A percentile compares a stretch with the other conserved stretches of the same genome.
Conservation (phyloP, 2,797 vertebrate species). For the Pangasius sanitwongsei region DNA sequence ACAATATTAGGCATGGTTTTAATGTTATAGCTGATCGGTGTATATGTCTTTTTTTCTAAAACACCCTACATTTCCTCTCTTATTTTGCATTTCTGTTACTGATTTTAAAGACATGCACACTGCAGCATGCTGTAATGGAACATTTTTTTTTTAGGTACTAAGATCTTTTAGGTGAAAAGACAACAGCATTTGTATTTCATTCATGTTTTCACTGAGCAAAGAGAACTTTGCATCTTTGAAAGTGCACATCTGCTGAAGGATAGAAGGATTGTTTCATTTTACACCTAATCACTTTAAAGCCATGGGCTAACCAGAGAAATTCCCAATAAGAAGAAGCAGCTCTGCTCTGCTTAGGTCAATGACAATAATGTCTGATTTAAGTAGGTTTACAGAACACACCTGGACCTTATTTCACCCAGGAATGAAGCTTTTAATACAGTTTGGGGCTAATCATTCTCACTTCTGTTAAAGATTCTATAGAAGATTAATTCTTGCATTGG, state of each 20-base stretch:
- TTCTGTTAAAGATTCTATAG: neutral
- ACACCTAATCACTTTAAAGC: slow-evolving; percentile 3
- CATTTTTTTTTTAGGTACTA: neutral
- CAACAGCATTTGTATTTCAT: slow-evolving; percentile 5
- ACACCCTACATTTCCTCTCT: too few species aligned
- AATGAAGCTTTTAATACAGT: neutral
- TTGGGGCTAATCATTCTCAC: too few species aligned
- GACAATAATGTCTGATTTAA: slow-evolving; percentile 19
- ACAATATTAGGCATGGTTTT: too few species aligned
- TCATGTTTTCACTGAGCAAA: neutral
- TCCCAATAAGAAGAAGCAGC: slow-evolving; percentile 1
- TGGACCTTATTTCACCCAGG: neutral
- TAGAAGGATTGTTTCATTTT: slow-evolving; percentile 16
- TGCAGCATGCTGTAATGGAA: neutral
- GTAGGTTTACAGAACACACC: slow-evolving; percentile 9
- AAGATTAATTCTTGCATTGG: neutral
- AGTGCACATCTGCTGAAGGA: slow-evolving; percentile 9
- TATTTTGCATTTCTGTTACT: neutral
- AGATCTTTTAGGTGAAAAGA: neutral
- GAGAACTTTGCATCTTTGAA: slow-evolving; percentile 4
- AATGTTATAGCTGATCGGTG: neutral
- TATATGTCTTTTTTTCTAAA: neutral
- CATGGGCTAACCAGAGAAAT: neutral
- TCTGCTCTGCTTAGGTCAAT: slow-evolving; percentile 1
- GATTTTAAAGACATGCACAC: neutral